A percentile compares a stretch with the other conserved stretches of the same genome.
Conservation (phyloP, 2,888 invertebrate genomes). For the Antheraea assamensis region DNA sequence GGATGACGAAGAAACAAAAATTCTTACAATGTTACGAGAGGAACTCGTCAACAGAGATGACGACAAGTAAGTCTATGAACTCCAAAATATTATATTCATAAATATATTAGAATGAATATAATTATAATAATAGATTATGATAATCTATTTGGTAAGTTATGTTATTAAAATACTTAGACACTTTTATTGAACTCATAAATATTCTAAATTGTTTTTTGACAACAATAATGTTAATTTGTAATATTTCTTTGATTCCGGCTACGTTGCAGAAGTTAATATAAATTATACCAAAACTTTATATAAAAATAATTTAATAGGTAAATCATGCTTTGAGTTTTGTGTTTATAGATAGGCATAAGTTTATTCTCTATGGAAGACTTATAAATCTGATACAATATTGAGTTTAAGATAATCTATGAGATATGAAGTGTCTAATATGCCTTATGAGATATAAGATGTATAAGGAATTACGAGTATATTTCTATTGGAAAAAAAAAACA, state of each 20-base stretch:
- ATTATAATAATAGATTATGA: slow-evolving; percentile 12
- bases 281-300: not conserved
- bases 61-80: slow-evolving; percentile 84
- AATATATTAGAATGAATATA: slow-evolving; percentile 10
- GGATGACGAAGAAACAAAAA: slow-evolving; percentile 89
- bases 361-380: too few species aligned
- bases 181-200: not conserved
- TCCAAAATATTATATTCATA: slow-evolving; percentile 32
- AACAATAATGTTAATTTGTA: not conserved
- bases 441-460: too few species aligned
- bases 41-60: slow-evolving; percentile 93
- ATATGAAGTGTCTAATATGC: too few species aligned
- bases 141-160: not conserved
- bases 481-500: too few species aligned
- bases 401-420: too few species aligned
- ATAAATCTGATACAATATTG: not conserved
- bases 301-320: not conserved
- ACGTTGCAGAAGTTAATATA: not conserved
- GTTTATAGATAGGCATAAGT: not conserved
- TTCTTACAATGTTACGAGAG: slow-evolving; percentile 87
- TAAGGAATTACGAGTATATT: too few species aligned
- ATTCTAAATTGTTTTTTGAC: not conserved
- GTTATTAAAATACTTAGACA: not conserved
- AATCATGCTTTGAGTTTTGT: not conserved
- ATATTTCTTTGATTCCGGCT: not conserved